Conservation (phyloP, 2,888 invertebrate genomes). For the Pollenia angustigena region DNA sequence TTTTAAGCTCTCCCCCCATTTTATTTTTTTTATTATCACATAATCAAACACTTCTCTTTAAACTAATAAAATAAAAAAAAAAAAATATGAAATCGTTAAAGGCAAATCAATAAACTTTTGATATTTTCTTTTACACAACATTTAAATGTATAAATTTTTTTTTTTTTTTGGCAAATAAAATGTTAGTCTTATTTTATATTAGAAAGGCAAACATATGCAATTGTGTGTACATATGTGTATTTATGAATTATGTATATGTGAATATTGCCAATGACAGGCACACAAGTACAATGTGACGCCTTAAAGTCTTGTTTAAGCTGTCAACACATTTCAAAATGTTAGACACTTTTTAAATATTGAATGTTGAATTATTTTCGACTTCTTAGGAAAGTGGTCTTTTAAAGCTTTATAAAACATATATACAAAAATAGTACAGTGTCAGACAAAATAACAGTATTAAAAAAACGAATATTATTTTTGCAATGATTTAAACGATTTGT, state of each 20-base stretch:
- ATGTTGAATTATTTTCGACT: conserved; percentile 28
- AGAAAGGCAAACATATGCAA: not conserved
- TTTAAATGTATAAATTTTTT: conserved; percentile 2
- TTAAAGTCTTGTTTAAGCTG: conserved; percentile 54
- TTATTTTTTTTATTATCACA: not conserved
- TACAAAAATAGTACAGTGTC: not conserved
- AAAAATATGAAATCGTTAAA: not conserved
- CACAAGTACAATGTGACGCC: conserved; percentile 20
- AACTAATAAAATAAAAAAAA: not conserved
- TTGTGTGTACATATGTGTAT: not conserved
- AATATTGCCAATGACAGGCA: not conserved
- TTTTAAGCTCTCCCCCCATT: not conserved
- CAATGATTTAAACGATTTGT: too few relatives aligned
- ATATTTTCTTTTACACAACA: conserved; percentile 10
- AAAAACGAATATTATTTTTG: not conserved
- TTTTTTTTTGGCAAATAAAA: conserved; percentile 31
- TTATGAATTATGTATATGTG: too few relatives aligned
- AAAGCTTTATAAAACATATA: not conserved
- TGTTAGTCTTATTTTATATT: conserved; percentile 20
- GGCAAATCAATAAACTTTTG: conserved; percentile 39
- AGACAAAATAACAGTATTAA: not conserved
- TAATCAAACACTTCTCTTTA: conserved; percentile 9
- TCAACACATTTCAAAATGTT: conserved; percentile 53
- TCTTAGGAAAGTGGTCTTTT: conserved; percentile 15
- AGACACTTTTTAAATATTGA: conserved; percentile 39